Conservation (phyloP, 2,888 invertebrate genomes). For the Zygothrica quintamaculata region DNA sequence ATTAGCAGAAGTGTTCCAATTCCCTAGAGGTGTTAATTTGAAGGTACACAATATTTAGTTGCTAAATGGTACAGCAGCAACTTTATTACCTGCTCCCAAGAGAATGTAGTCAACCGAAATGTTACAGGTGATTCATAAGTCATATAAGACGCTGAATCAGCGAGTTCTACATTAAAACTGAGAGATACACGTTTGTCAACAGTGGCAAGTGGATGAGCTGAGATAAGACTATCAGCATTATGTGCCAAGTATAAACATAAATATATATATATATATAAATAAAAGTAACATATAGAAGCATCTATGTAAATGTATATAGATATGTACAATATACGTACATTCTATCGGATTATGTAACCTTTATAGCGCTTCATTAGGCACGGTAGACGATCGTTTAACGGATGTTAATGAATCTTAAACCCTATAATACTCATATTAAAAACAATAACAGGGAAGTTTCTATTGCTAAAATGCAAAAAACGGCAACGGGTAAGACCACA, state of each 20-base stretch:
- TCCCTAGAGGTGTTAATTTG: slow-evolving; percentile 35
- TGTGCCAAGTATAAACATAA: slow-evolving; percentile 18
- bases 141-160: slow-evolving; percentile 46
- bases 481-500: too few relatives aligned
- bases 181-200: too few relatives aligned
- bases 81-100: slow-evolving; percentile 17
- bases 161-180: slow-evolving; percentile 8
- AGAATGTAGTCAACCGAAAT: not conserved
- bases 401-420: slow-evolving; percentile 23
- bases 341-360: slow-evolving; percentile 29
- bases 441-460: slow-evolving; percentile 33
- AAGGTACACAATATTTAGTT: slow-evolving; percentile 24
- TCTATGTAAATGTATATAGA: too few relatives aligned
- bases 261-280: slow-evolving; percentile 1
- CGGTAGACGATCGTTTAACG: slow-evolving; percentile 24
- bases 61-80: slow-evolving; percentile 40
- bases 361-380: slow-evolving; percentile 37
- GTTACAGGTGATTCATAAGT: slow-evolving; percentile 51
- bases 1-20: slow-evolving; percentile 24
- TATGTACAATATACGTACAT: slow-evolving; percentile 11
- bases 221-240: slow-evolving; percentile 47
- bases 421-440: not conserved
- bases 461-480: slow-evolving; percentile 5
- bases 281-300: too few relatives aligned
- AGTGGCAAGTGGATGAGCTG: slow-evolving; percentile 50